Base-by-base conservation (phyloP, 2,113 vertebrate genomes). In the Rallus limicola region DNA sequence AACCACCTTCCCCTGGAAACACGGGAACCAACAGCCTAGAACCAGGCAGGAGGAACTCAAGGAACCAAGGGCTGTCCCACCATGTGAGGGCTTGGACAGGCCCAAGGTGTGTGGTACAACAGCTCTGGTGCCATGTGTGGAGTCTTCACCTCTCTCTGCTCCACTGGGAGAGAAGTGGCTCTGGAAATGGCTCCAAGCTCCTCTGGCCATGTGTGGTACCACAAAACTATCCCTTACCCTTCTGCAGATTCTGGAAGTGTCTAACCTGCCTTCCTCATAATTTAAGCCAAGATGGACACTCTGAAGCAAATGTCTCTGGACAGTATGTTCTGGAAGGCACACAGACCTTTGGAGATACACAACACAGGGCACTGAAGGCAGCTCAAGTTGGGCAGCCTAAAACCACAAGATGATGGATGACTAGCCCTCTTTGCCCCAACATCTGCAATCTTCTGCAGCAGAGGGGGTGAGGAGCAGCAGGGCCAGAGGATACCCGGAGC, bases 51-150 rank as follows among this genome's bases (percentile, higher is more conserved):
- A 82, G 67, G 48, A 91, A 58, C 36, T 74, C 40, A 46, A 58
- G 11, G 24, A 34, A 50, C 7, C 0, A 4, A 76, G 15, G 44
- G 50, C 18, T 65, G 24, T 38, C 24, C 38, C 26, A 38, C 11
- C 17, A 1, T 5, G 24, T 3, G 24, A 44, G 36, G 28, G 25
- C 15, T 65, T 33, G 53, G 55, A 65, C 21, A 82, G 24, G 40
- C 21, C 19, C 0, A 4, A 65, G 24, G 31, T 40, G 17, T 70
- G 33, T 1, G 3, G 48, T 18, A 7, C 34, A 33, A 59, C 48
- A 89, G 5, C 16, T 60, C 26, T 2, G 2, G 31, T 26, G 26
- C 67, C 28, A 53, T 0, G 1, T 1, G 0, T 68, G 44, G 33
- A 72, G 34, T 80, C 21, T 12, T 21, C 56, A 69, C 24, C 33